A percentile compares a stretch with the other conserved stretches of the same genome.
Conservation (phyloP, 2,113 vertebrate genomes). For the Paracanthobrama guichenoti region DNA sequence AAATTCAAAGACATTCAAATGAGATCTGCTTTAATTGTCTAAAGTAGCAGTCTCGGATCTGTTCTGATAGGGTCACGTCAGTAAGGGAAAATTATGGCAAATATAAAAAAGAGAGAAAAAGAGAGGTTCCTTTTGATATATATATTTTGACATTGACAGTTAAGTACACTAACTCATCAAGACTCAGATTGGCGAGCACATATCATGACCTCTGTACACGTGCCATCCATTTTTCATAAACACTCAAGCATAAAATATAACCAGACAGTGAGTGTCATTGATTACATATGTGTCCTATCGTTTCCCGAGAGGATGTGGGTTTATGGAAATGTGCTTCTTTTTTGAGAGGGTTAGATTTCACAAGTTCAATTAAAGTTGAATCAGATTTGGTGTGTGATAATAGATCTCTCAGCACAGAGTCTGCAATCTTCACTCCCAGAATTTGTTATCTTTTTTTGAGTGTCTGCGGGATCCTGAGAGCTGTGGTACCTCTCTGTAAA, state of each 20-base stretch:
- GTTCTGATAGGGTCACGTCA: background rate
- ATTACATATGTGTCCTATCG: background rate
- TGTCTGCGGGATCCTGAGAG: conserved; percentile 6
- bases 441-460: conserved; percentile 10
- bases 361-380: conserved; percentile 33
- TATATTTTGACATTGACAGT: background rate
- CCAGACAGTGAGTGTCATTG: background rate
- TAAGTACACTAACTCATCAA: background rate
- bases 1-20: background rate
- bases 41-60: background rate
- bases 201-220: background rate
- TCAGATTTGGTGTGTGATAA: conserved; percentile 28
- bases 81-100: background rate
- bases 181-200: background rate
- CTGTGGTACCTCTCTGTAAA: background rate
- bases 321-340: background rate
- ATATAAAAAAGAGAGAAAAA: background rate
- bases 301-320: background rate
- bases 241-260: background rate
- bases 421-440: conserved; percentile 10
- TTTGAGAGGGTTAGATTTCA: conserved; percentile 1
- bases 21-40: conserved; percentile 1
- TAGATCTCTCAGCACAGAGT: background rate
- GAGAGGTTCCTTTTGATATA: too few relatives aligned
- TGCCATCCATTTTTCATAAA: background rate